Conservation (phyloP, 2,113 vertebrate genomes). For the Columba livia region DNA sequence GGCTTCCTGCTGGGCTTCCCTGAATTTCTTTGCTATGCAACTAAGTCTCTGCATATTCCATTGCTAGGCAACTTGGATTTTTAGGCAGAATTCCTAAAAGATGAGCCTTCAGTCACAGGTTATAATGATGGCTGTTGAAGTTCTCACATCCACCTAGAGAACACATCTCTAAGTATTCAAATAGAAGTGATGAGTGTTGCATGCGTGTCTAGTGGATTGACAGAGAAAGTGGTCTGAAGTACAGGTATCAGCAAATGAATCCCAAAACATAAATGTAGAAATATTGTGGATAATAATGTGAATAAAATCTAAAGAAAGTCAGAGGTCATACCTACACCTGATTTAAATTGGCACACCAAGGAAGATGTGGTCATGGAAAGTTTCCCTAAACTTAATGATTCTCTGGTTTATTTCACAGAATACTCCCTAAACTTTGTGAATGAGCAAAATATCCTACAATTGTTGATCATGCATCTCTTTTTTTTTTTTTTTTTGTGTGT, state of each 20-base stretch:
- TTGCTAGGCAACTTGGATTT: background rate
- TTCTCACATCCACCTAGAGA: background rate
- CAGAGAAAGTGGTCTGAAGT: background rate
- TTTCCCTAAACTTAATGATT: background rate
- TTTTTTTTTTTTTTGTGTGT: background rate
- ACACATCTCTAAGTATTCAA: background rate
- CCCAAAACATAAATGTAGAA: background rate
- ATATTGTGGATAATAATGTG: background rate
- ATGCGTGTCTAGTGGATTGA: background rate
- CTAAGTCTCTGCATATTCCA: background rate
- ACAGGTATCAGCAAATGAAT: background rate
- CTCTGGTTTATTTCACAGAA: background rate
- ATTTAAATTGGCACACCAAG: background rate
- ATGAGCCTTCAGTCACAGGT: background rate
- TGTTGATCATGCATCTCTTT: fast-evolving
- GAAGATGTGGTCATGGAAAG: background rate
- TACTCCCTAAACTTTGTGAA: background rate
- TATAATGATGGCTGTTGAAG: background rate
- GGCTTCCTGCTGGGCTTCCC: background rate
- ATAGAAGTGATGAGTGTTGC: background rate
- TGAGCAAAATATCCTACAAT: background rate
- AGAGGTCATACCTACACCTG: background rate
- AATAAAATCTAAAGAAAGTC: background rate
- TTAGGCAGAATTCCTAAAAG: background rate
- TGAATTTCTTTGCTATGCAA: background rate